Percentiles rank a stretch among this genome's conserved stretches.
Conservation (phyloP, 2,797 vertebrate genomes). For the Mustela erminea region DNA sequence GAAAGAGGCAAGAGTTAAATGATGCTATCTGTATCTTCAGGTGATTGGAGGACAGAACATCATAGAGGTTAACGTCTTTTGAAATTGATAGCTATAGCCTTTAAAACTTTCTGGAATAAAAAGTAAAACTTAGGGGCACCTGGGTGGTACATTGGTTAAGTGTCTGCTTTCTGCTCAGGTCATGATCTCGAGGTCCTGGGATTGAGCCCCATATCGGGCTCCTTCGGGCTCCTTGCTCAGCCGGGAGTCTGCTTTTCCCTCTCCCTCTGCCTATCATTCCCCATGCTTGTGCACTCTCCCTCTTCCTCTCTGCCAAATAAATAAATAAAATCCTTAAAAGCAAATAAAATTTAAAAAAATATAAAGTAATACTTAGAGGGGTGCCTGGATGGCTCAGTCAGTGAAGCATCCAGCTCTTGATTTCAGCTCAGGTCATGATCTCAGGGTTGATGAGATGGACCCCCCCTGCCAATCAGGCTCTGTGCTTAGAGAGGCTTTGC, state of each 20-base stretch:
- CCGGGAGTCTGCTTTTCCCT: neutral
- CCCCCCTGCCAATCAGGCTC: neutral
- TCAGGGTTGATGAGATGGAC: neutral
- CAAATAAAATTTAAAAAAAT: too few relatives aligned
- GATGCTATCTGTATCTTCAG: neutral
- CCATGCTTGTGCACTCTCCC: too few relatives aligned
- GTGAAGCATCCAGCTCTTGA: too few relatives aligned
- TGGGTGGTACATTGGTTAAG: neutral
- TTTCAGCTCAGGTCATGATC: neutral
- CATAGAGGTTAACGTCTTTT: neutral
- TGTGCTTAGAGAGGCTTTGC: neutral
- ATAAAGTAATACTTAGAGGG: too few relatives aligned
- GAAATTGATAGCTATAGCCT: neutral
- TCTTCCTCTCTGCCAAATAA: too few relatives aligned
- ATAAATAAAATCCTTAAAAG: too few relatives aligned
- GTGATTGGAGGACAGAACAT: neutral
- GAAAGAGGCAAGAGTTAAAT: neutral
- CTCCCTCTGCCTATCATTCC: neutral
- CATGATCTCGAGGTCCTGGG: neutral
- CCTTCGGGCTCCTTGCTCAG: neutral
- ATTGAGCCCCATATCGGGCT: neutral
- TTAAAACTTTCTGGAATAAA: conserved; percentile 41
- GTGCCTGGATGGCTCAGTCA: too few relatives aligned
- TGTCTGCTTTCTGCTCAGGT: neutral
- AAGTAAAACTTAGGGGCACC: neutral